Base-by-base conservation (phyloP, 2,888 invertebrate species). In the Epicampocera succincta region DNA sequence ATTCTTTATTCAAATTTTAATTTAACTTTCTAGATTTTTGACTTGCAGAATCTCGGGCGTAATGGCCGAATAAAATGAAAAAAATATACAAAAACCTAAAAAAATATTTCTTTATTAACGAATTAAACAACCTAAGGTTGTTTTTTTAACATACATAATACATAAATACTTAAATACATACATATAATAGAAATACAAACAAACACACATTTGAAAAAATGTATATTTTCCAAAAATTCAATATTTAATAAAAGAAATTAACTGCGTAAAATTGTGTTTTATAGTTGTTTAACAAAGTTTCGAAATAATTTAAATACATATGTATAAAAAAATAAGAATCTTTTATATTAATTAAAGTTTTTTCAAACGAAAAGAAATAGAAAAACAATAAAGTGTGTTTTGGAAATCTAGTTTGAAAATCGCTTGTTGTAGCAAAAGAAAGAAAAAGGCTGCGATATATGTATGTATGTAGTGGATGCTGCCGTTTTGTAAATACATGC, bases 91-190 rank as follows among this genome's bases (percentile, higher is more conserved):
- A 69, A 42, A 60, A 54, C 21, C 42, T 46, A 19, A 12, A 38
- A 58, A 60, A 38, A 29, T 38, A 6, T 3, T 46, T 63, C 60
- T 72, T 76, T 66, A 44, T 21, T 29, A 33, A n/a, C 29, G 9
- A 38, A 54, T 46, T 75, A 83, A 84, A 78, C 84, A 86, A 86
- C 87, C 86, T 80, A 86, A 86, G 86, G 85, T 87, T 83, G 82
- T 74, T 72, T 52, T n/a, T 61, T 50, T 11, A 38, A 40, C 9
- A 52, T 29, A 46, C 19, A n/a, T n/a, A n/a, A n/a, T n/a, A n/a
- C n/a, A 68, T 11, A 42, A 56, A 50, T 38, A 58, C 13, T 52
- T 60, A 33, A 17, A 60, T 15, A 75, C 48, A 44, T 17, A 71
- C 17, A 54, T 54, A 33, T 33, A 33, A n/a, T 33, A 33, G 8